Evolutionary conservation across 2,888 invertebrate species (phyloP).

Genomic region (Miltochrista miniata): DNA sequence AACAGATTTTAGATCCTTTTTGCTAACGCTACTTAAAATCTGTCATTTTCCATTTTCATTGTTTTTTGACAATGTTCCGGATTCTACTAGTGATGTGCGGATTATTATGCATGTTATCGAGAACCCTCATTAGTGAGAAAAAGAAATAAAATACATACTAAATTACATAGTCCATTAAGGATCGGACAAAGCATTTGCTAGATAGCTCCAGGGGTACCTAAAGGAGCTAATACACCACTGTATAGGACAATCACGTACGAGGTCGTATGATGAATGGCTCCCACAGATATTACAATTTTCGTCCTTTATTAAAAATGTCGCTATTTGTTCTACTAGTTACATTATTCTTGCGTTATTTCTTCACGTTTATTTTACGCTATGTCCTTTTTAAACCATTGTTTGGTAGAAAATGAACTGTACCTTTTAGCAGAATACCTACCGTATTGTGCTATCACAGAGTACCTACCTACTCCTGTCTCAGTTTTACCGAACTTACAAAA

Average conservation of each 20-base stretch:
- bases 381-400: slow-evolving; percentile 13
- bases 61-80: no score
- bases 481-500: no score
- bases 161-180: slow-evolving; percentile 36
- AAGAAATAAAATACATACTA: slow-evolving; percentile 31
- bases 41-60: no score
- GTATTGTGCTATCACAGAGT: no score
- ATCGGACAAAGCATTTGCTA: slow-evolving; percentile 34
- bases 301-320: slow-evolving; percentile 34
- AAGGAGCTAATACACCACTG: slow-evolving; percentile 53
- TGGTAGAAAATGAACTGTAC: no score
- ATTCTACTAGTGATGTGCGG: no score
- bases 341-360: slow-evolving; percentile 26
- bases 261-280: slow-evolving; percentile 53
- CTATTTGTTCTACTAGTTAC: slow-evolving; percentile 22
- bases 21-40: no score
- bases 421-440: no score
- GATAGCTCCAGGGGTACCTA: slow-evolving; percentile 53
- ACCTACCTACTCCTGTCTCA: no score
- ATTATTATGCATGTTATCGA: no score
- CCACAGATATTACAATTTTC: slow-evolving; percentile 39
- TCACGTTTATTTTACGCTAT: slow-evolving; percentile 19
- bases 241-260: slow-evolving; percentile 56
- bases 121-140: slow-evolving; percentile 3
- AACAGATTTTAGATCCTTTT: no score